Evolutionary conservation across 2,113 vertebrate genomes (phyloP), one percentile per base, ranked within the genome.

Genomic region (Poeciliopsis occidentalis): DNA sequence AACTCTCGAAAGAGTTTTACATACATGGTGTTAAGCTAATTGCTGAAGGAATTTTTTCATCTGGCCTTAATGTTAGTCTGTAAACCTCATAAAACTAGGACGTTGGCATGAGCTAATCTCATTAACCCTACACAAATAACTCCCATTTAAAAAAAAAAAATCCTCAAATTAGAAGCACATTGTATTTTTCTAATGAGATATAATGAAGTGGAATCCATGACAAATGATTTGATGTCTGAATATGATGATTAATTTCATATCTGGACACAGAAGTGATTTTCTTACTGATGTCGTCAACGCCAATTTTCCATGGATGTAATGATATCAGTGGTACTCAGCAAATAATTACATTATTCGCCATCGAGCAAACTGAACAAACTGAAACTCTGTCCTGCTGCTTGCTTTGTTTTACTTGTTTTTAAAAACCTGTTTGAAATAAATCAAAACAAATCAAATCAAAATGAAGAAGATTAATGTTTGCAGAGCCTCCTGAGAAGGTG

Each of bases 191-290:
- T 85, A 77, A 83, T 89, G 85, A 84, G 82, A 70, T 62, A 74
- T 51, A 81, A 77, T 54, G 78, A 63, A 75, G 78, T 64, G 68
- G 79, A 60, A 81, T 83, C 85, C 69, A 54, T 86, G 87, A 89
- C 84, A 73, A 89, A 88, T 83, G 78, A 86, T 74, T 81, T 82
- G 82, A 79, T 81, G 85, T 91, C 83, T 87, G 81, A 51, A 91
- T 88, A 88, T 87, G 78, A 86, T 89, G 91, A 93, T 82, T 88
- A 76, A 92, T 93, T 92, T 91, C 51, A 79, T 86, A 91, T 89
- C 77, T 90, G 78, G 80, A 87, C 83, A 90, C 81, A 90, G 86
- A 30, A 84, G 84, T 80, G 66, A 87, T 86, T 86, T 74, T 64
- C 84, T 88, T 92, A 93, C 89, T 86, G 90, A 92, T 88, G 79